A percentile compares a stretch with the other conserved stretches of the same genome.
Conservation (phyloP, 1,140 invertebrate species). For the Ditylenchus dipsaci region DNA sequence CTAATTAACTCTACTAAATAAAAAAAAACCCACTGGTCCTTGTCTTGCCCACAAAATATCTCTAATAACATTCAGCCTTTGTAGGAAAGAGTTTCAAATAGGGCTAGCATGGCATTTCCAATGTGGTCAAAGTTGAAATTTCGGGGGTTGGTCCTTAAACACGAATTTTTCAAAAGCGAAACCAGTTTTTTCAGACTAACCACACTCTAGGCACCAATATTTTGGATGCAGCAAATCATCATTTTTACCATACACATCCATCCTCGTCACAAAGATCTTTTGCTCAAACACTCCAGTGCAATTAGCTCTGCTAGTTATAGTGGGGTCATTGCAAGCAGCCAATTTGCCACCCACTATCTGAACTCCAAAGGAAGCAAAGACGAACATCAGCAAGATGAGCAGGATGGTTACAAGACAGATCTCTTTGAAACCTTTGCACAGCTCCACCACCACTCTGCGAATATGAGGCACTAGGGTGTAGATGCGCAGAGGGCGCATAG, state of each 20-base stretch:
- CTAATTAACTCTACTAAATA: neutral
- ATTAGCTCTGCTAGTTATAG: constrained; percentile 12
- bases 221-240: constrained; percentile 74
- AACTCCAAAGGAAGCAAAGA: constrained; percentile 97
- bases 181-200: constrained; percentile 63
- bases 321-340: constrained; percentile 35
- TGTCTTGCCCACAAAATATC: constrained; percentile 92
- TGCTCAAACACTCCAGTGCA: constrained; percentile 90
- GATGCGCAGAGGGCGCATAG: constrained; percentile 88
- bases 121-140: constrained; percentile 82
- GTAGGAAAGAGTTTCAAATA: constrained; percentile 97
- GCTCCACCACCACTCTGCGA: constrained; percentile 97
- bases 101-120: constrained; percentile 91
- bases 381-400: constrained; percentile 93
- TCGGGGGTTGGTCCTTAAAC: constrained; percentile 50
- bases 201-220: constrained; percentile 95
- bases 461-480: constrained; percentile 99
- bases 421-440: constrained; percentile 97
- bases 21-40: constrained; percentile 72
- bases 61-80: constrained; percentile 97
- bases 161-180: neutral
- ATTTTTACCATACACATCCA: constrained; percentile 81
- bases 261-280: constrained; percentile 89
- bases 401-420: constrained; percentile 92
- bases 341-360: constrained; percentile 91